Evolutionary conservation across 2,888 invertebrate species (phyloP).

Genomic region (Apodemia hepburni): DNA sequence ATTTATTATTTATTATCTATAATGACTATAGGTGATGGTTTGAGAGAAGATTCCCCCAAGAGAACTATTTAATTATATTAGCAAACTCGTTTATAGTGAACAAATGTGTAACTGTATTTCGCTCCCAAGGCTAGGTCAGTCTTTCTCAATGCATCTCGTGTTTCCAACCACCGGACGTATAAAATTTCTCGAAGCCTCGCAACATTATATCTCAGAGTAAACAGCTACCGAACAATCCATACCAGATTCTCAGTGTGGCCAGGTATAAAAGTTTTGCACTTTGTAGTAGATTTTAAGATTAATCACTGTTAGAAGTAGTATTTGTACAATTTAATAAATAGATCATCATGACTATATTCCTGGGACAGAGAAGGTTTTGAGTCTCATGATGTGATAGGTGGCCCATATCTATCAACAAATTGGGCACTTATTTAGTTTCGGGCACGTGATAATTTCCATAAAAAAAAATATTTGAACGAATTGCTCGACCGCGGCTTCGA

Average conservation of each 20-base stretch:
- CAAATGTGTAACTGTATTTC: background rate
- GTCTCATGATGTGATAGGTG: too few relatives aligned
- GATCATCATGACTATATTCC: background rate
- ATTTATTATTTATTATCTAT: too few relatives aligned
- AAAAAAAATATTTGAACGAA: too few relatives aligned
- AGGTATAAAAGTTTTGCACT: background rate
- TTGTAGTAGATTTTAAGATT: background rate
- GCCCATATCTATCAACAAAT: too few relatives aligned
- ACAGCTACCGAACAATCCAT: constrained; percentile 13
- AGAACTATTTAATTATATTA: too few relatives aligned
- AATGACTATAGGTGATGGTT: too few relatives aligned
- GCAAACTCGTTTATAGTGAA: background rate
- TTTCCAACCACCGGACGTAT: constrained; percentile 31
- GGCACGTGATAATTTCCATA: too few relatives aligned
- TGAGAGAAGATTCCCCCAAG: too few relatives aligned
- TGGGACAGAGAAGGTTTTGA: background rate
- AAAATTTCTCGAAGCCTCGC: constrained; percentile 34
- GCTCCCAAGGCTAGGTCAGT: constrained; percentile 6
- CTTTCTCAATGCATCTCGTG: constrained; percentile 8
- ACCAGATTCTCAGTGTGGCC: background rate
- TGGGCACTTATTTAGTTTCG: too few relatives aligned
- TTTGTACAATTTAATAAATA: too few relatives aligned
- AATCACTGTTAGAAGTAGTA: background rate
- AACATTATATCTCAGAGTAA: constrained; percentile 19
- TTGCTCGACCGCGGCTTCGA: too few relatives aligned